Conservation (phyloP, 2,888 invertebrate species). For the Pyrrhosoma nymphula region DNA sequence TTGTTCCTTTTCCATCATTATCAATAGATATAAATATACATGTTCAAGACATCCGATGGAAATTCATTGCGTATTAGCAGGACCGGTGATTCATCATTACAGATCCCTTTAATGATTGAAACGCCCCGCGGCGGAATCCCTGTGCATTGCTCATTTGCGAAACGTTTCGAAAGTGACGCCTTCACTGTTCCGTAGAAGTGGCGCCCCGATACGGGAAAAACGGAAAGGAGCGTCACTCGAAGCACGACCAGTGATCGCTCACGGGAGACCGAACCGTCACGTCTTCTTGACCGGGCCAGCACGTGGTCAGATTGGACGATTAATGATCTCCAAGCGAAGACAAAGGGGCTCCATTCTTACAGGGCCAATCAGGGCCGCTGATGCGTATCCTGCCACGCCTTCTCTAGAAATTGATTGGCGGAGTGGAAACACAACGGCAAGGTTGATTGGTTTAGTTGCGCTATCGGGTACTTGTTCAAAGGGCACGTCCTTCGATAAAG, state of each 20-base stretch:
- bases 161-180: no score
- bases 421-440: background rate
- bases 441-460: background rate
- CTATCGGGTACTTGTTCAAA: background rate
- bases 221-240: background rate
- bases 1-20: no score
- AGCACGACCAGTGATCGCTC: background rate
- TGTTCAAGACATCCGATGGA: no score
- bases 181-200: no score
- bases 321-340: background rate
- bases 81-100: no score
- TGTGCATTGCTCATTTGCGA: no score
- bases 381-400: conserved; percentile 6
- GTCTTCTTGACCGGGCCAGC: background rate
- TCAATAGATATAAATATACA: no score
- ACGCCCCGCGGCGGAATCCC: no score
- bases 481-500: background rate
- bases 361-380: background rate
- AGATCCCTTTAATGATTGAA: no score
- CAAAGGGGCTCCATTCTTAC: background rate
- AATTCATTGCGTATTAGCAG: no score
- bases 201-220: background rate
- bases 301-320: background rate
- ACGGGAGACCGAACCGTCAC: background rate
- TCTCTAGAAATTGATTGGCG: background rate